Conservation (phyloP, 2,797 vertebrate species). For the Sebastes cheni region DNA sequence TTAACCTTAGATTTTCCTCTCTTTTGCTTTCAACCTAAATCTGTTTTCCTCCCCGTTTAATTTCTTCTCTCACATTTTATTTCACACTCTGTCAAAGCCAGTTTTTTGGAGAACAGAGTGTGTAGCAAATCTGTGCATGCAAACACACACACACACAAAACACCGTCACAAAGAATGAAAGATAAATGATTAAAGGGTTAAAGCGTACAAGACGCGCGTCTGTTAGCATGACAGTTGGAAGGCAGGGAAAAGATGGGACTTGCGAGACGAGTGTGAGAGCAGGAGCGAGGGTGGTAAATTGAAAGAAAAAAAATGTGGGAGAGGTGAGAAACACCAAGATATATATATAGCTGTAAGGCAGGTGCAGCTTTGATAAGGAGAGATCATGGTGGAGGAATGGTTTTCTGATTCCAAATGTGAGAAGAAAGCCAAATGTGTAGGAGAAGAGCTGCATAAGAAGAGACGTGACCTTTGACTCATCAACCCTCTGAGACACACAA, state of each 20-base stretch:
- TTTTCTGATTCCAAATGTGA: constrained; percentile 12
- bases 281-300: constrained; percentile 54
- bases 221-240: constrained; percentile 35
- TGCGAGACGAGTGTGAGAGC: constrained; percentile 45
- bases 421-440: background rate
- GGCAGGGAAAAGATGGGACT: constrained; percentile 16
- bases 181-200: constrained; percentile 21
- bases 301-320: constrained; percentile 49
- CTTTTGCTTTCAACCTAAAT: background rate
- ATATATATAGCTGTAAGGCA: constrained; percentile 38
- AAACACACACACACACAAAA: background rate
- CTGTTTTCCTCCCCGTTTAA: background rate
- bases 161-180: background rate
- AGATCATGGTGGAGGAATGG: constrained; percentile 4
- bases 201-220: background rate
- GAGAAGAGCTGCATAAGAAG: background rate
- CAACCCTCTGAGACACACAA: background rate
- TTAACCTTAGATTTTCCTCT: background rate
- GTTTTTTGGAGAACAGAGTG: background rate
- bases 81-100: background rate
- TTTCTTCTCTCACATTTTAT: background rate
- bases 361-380: constrained; percentile 41
- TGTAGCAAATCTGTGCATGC: background rate
- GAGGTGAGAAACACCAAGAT: constrained; percentile 58
- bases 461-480: background rate